Evolutionary conservation across 2,113 vertebrate species (phyloP), one percentile per base, ranked within the genome.

Genomic region (Odocoileus hemionus): DNA sequence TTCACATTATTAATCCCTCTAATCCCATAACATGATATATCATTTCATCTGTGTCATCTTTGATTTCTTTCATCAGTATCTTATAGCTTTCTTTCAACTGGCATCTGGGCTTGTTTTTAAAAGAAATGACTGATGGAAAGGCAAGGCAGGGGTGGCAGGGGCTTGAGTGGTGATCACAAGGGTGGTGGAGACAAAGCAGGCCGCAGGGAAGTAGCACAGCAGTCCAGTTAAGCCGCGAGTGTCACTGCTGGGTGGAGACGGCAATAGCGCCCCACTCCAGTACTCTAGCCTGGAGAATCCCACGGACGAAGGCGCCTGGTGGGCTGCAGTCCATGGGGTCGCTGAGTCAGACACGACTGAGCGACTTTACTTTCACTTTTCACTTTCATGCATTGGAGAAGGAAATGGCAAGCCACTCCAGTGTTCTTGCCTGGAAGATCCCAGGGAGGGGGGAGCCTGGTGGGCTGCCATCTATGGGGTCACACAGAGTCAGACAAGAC

Each of bases 121-220:
- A 45, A 82, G 28, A 92, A 90, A 84, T 50, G 85, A 43, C 3
- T 15, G 12, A 25, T 7, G 3, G 70, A 43, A 43, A 14, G 12
- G 12, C 5, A 13, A 43, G 23, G 39, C 23, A 6, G 1, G 70
- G 3, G 39, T 14, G 21, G 39, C 70, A 76, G 23, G 39, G 6
- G 23, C 12, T 0, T 2, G 12, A 43, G 23, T 14, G 3, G 12
- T 2, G 23, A 43, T 12, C 11, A 7, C 39, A 76, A 43, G 39
- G 25, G 70, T 25, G 12, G 36, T 26, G 21, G 36, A 43, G 39
- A 76, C 23, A 76, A 64, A 64, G 39, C 12, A 76, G 39, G 25
- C 39, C 39, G 43, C 21, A 14, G 3, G 11, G 23, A 76, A 43
- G 6, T 1, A 6, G 0, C 70, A 76, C 39, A 26, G 39, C 39